Evolutionary conservation across 2,797 vertebrate genomes (phyloP), one percentile per base, ranked within the genome.

Genomic region (Mormyrops boulengeri): DNA sequence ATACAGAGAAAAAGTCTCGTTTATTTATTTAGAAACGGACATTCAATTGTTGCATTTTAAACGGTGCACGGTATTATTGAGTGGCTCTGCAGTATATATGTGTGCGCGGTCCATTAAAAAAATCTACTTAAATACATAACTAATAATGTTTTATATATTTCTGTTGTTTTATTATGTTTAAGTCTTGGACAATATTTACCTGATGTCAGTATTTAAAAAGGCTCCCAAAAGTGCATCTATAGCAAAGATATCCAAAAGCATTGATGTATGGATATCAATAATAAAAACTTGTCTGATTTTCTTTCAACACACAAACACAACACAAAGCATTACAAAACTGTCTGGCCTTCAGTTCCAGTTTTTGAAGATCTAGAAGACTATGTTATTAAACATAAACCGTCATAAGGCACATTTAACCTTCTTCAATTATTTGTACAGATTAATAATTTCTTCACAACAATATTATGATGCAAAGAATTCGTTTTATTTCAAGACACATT

Each of bases 401-500:
- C 8, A 41, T 44, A 80, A 41, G 44, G 38, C 7, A 82, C 8
- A 47, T 47, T 47, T 82, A 7, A n/a, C 17, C 47, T 82, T 5
- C 19, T 53, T 50, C 30, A 77, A 34, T 50, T 73, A 44, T 73
- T 73, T 49, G 5, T 19, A 38, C 52, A 53, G 19, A 44, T 19
- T n/a, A 66, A 69, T 47, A 34, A 91, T 50, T 38, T 41, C 19
- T 82, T 82, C 14, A 3, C 30, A 30, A 90, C 84, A 90, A 57
- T 85, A 41, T 89, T 90, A 88, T 89, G 84, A 94, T 94, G 93
- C 91, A 84, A 88, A 92, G 90, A 90, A 1, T 4, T 41, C 77
- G 50, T 47, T 95, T 94, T 95, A 95, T 95, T 95, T 88, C 41
- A 82, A 85, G 38, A 17, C 57, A 34, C 22, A 11, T 47, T 82